Base-by-base conservation (phyloP, 2,113 vertebrate genomes). In the Dermatemys mawii region DNA sequence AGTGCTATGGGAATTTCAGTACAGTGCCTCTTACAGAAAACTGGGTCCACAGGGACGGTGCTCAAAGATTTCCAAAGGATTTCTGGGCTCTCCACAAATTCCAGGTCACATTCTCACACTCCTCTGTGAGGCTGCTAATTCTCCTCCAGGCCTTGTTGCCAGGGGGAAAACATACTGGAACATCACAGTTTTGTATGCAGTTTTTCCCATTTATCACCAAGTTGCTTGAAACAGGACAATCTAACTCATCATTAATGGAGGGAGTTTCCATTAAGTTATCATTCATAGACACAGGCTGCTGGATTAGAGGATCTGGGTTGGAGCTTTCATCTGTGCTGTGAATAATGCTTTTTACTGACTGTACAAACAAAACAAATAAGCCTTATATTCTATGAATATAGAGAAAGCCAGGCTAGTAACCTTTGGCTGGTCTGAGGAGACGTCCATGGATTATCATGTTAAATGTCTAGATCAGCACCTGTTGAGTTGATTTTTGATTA, bases 401-500 rank as follows among this genome's bases (percentile, higher is more conserved):
- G 1, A 79, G 4, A 38, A 84, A 88, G 6, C 35, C 0, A 41
- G 38, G 53, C 53, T 21, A 49, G 21, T 5, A 88, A 26, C 2
- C 1, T 2, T 32, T 44, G 87, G 12, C 46, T 32, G 51, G 79
- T 50, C 53, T 16, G 48, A 81, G 63, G 88, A 73, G 2, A 44
- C 2, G 4, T 6, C n/a, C 75, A 46, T 32, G 55, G 29, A 26
- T 54, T 46, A 11, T 0, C 4, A 50, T 44, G 86, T 49, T 21
- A 24, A 6, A 17, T 3, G 0, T 57, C 86, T n/a, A 1, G 22
- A 38, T 57, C 81, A 83, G 63, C 38, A 67, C 13, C n/a, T 90
- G 3, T 17, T 16, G 3, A 54, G 44, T 49, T 11, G 78, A 93
- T 84, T 81, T 26, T 89, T 86, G 93, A 94, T 75, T 93, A 92